Conservation (phyloP, 37 sponge, comb jelly and placozoan genomes). For the Tethya wilhelma region DNA sequence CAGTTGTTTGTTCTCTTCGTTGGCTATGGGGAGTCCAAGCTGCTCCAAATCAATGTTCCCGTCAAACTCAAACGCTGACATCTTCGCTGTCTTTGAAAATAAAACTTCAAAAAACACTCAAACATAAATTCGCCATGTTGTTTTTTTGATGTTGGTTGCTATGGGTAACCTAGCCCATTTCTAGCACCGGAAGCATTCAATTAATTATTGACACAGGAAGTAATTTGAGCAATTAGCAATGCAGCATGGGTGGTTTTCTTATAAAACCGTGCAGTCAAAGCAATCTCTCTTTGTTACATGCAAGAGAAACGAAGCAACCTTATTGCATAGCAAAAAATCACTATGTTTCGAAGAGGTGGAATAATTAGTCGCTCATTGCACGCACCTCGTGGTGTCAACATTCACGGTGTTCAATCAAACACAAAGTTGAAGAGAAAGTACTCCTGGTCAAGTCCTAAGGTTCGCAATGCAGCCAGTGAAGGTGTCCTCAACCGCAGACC, state of each 20-base stretch:
- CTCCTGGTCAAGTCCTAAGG: constrained; percentile 39
- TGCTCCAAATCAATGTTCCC: constrained; percentile 16
- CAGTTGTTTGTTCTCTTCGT: constrained; percentile 81
- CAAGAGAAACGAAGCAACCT: too few relatives aligned
- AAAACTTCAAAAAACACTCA: not conserved
- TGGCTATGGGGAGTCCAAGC: constrained; percentile 74
- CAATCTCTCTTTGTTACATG: too few relatives aligned
- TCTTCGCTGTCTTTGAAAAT: not conserved
- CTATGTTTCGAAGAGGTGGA: constrained; percentile 43
- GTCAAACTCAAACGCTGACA: constrained; percentile 21
- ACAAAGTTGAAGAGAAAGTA: constrained; percentile 38
- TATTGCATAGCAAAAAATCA: too few relatives aligned
- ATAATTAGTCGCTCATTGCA: constrained; percentile 48
- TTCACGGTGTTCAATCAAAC: not conserved
- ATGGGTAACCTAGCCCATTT: not conserved
- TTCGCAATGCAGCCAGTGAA: constrained; percentile 38
- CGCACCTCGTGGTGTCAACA: constrained; percentile 36
- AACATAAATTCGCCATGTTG: constrained; percentile 26
- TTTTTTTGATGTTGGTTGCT: not conserved
- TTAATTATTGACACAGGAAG: too few relatives aligned
- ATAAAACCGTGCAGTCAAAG: too few relatives aligned
- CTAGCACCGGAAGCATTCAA: not conserved
- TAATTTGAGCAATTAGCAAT: too few relatives aligned
- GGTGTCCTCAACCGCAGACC: constrained; percentile 39
- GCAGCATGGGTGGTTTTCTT: too few relatives aligned